These are phyloP conservation scores for Pelobates cultripes DNA, from an alignment of 2,797 vertebrate genomes.

Conservation along the genomic window DNA sequence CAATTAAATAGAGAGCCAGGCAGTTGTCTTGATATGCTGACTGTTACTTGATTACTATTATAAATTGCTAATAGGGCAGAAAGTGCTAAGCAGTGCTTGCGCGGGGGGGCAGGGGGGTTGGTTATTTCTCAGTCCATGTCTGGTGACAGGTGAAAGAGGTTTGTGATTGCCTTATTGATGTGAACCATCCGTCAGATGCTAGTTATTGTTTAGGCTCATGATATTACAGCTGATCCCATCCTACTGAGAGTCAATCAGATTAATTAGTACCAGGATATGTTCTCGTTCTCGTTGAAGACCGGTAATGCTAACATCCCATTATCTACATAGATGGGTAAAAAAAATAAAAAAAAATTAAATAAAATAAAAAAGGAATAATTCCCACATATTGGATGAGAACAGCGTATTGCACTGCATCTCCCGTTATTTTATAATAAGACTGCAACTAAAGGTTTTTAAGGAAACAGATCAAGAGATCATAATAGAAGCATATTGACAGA, in stretches of 20 bases:
- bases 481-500: constrained; percentile 99
- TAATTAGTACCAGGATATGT: constrained; percentile 88
- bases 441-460: constrained; percentile 92
- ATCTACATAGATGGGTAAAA: constrained; percentile 71
- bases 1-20: constrained; percentile 96
- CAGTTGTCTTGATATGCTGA: constrained; percentile 99
- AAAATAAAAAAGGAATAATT: constrained; percentile 53
- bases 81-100: constrained; percentile 83
- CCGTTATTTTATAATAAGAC: constrained; percentile 96
- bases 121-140: constrained; percentile 85
- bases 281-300: constrained; percentile 75
- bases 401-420: constrained; percentile 72
- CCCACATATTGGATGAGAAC: constrained; percentile 67
- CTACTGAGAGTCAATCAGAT: constrained; percentile 90
- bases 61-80: constrained; percentile 99
- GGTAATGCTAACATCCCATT: constrained; percentile 65
- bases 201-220: constrained; percentile 86
- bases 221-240: constrained; percentile 82
- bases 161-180: constrained; percentile 87
- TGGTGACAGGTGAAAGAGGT: constrained; percentile 90
- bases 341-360: constrained; percentile 31
- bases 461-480: constrained; percentile 99
- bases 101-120: constrained; percentile 77
- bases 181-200: constrained; percentile 85
- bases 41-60: constrained; percentile 99